Percentiles rank a stretch among this genome's conserved stretches.
Conservation (phyloP, 2,888 invertebrate species). For the Tridacna crocea region DNA sequence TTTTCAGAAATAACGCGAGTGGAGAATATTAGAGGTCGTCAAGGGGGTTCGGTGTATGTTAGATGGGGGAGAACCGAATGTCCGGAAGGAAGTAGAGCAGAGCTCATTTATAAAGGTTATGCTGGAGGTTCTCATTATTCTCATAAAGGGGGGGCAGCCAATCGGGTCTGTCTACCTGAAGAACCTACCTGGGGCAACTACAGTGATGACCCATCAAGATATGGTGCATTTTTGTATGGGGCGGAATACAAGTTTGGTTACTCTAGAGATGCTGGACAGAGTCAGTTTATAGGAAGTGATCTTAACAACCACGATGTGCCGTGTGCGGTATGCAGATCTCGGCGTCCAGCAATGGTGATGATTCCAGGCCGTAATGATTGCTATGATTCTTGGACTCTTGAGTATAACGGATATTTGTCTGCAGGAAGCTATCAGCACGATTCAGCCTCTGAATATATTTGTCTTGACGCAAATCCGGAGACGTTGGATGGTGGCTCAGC, state of each 20-base stretch:
- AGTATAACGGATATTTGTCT: conserved; percentile 55
- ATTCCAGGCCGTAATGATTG: conserved; percentile 51
- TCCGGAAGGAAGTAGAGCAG: background rate
- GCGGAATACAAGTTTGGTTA: conserved; percentile 24
- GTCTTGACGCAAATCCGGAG: conserved; percentile 16
- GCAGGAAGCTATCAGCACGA: background rate
- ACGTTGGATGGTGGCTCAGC: background rate
- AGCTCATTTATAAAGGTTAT: background rate
- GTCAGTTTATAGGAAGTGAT: conserved; percentile 13
- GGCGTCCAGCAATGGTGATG: conserved; percentile 35
- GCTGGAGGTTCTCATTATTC: background rate
- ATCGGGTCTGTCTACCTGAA: conserved; percentile 7
- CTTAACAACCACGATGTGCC: conserved; percentile 14
- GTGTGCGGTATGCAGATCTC: conserved; percentile 14
- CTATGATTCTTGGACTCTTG: conserved; percentile 51
- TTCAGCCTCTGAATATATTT: conserved; percentile 15
- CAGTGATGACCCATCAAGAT: background rate
- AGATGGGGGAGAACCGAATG: conserved; percentile 18
- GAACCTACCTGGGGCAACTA: conserved; percentile 20
- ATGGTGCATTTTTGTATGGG: background rate
- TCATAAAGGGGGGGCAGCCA: conserved; percentile 18
- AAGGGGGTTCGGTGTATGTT: background rate
- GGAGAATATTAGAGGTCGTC: no score
- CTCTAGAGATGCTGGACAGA: background rate
- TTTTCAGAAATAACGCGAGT: no score